Percentiles rank a stretch among this genome's conserved stretches.
phyloP scores from a whole-genome alignment of 2,888 invertebrate species.

The Biston betularia region DNA sequence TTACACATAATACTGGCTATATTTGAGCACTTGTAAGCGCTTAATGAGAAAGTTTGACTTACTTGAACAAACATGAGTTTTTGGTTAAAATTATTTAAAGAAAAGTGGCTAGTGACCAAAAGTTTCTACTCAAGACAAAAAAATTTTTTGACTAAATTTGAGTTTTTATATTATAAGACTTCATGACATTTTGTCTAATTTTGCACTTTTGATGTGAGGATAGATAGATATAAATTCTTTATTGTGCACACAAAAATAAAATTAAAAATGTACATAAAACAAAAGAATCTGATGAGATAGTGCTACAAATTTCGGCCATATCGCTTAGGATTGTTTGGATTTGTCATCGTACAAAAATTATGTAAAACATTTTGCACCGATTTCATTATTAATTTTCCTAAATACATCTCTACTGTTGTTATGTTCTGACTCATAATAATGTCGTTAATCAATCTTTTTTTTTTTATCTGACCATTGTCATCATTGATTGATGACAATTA shows the following conservation, averaged over 20 bases:
- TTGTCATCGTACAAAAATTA: neutral
- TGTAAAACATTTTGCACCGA: neutral
- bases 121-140: too few species aligned
- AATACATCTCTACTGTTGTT: constrained; percentile 23
- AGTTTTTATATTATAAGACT: too few species aligned
- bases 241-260: too few species aligned
- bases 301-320: too few species aligned
- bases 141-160: too few species aligned
- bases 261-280: too few species aligned
- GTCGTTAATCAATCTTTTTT: constrained; percentile 26
- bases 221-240: too few species aligned
- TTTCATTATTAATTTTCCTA: neutral
- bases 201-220: too few species aligned
- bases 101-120: too few species aligned
- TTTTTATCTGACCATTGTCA: constrained; percentile 38
- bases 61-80: neutral
- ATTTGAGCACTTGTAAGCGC: constrained; percentile 8
- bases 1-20: constrained; percentile 24
- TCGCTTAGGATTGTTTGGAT: too few species aligned
- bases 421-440: constrained; percentile 29
- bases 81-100: neutral
- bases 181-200: too few species aligned
- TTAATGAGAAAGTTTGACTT: constrained; percentile 21
- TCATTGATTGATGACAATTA: constrained; percentile 22
- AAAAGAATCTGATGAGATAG: too few species aligned